Evolutionary conservation across 2,113 vertebrate species (phyloP).

Genomic region (Eublepharis macularius): DNA sequence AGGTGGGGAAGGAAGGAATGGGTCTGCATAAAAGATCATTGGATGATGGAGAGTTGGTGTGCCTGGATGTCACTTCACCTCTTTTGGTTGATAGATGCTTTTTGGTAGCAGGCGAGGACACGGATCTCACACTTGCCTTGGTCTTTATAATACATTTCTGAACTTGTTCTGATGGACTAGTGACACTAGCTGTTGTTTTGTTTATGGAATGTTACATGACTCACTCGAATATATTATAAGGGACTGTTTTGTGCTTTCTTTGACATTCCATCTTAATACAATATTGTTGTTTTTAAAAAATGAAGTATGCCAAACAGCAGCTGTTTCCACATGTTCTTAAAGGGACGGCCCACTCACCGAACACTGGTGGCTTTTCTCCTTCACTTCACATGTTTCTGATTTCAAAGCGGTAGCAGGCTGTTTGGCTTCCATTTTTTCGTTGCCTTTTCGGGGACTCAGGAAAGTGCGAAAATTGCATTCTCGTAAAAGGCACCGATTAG

Average conservation of each 20-base stretch:
- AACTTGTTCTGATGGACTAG: not conserved
- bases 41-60: not conserved
- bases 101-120: constrained; percentile 43
- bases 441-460: too few species aligned
- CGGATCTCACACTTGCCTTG: constrained; percentile 37
- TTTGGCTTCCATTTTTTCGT: too few species aligned
- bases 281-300: too few species aligned
- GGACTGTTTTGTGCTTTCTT: not conserved
- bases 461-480: too few species aligned
- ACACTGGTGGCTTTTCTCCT: too few species aligned
- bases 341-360: too few species aligned
- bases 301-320: too few species aligned
- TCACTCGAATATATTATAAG: not conserved
- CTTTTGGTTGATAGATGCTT: constrained; percentile 48
- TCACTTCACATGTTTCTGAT: too few species aligned
- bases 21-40: constrained; percentile 8
- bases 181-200: not conserved
- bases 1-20: not conserved
- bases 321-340: too few species aligned
- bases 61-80: constrained; percentile 26
- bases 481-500: too few species aligned
- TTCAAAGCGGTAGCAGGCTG: too few species aligned
- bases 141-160: constrained; percentile 50
- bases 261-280: too few species aligned
- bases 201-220: not conserved